Percentiles rank a stretch among this genome's conserved stretches.
phyloP scores from a whole-genome alignment of 2,113 vertebrate species.

The Indri indri region DNA sequence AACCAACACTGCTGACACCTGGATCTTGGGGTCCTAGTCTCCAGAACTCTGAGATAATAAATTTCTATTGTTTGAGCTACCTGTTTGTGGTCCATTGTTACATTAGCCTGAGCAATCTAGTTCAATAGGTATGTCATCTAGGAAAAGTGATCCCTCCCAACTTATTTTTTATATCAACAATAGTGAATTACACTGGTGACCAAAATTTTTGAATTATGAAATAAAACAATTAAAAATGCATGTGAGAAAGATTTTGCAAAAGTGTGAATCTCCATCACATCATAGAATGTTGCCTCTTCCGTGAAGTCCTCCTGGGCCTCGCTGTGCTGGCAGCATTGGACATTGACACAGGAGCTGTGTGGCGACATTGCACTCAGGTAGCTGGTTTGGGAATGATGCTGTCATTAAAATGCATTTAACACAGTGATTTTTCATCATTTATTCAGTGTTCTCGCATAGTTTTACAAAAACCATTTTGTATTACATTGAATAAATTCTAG shows the following conservation, averaged over 20 bases:
- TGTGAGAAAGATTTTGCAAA: background rate
- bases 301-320: accelerated
- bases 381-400: no score
- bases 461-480: background rate
- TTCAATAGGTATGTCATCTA: accelerated
- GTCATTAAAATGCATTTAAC: background rate
- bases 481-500: background rate
- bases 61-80: no score
- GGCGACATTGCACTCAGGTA: accelerated
- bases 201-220: background rate
- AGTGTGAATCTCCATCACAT: background rate
- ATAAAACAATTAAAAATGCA: background rate
- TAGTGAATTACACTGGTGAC: background rate
- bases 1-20: no score
- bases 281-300: accelerated
- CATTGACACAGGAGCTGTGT: accelerated
- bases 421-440: background rate
- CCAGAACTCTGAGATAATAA: no score
- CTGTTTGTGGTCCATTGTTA: background rate
- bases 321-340: no score
- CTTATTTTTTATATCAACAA: background rate
- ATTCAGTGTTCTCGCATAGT: background rate
- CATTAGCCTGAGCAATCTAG: background rate
- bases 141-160: background rate
- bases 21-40: no score